These are phyloP conservation scores for Bombus waltoni DNA, from an alignment of 1,140 invertebrate genomes.

Conservation along the genomic window DNA sequence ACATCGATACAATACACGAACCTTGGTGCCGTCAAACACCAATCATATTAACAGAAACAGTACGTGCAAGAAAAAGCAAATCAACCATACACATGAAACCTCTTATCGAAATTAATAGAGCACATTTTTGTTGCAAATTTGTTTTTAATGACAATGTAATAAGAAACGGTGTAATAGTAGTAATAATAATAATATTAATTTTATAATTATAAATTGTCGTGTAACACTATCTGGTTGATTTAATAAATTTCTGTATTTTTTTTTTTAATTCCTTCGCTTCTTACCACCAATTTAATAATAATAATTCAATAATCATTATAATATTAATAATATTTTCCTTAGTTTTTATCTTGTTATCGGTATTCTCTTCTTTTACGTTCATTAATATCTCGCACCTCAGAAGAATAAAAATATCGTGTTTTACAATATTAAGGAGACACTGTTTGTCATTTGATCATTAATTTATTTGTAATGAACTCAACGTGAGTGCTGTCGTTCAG, in stretches of 20 bases:
- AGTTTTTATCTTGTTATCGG: conserved; percentile 71
- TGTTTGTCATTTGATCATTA: conserved; percentile 73
- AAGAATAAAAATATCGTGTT: conserved; percentile 78
- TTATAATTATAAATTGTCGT: conserved; percentile 77
- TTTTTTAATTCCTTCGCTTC: conserved; percentile 54
- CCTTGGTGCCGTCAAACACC: conserved; percentile 41
- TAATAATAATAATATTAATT: conserved; percentile 79
- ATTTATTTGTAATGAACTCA: conserved; percentile 73
- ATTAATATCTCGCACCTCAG: conserved; percentile 69
- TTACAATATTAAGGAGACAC: conserved; percentile 77
- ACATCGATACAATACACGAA: conserved; percentile 53
- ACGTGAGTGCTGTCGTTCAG: conserved; percentile 68
- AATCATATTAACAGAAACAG: conserved; percentile 38
- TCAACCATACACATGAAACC: conserved; percentile 33
- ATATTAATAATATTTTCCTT: conserved; percentile 77
- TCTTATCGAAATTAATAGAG: conserved; percentile 66
- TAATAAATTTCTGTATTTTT: conserved; percentile 65
- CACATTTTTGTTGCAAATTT: conserved; percentile 72
- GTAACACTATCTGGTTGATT: conserved; percentile 77
- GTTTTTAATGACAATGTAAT: conserved; percentile 81
- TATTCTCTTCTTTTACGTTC: conserved; percentile 61
- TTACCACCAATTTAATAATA: conserved; percentile 76
- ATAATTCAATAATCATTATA: conserved; percentile 77
- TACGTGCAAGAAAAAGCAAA: conserved; percentile 45
- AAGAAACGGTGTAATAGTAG: conserved; percentile 81